Base-by-base conservation (phyloP, 2,888 invertebrate genomes). In the Argyresthia albistria region DNA sequence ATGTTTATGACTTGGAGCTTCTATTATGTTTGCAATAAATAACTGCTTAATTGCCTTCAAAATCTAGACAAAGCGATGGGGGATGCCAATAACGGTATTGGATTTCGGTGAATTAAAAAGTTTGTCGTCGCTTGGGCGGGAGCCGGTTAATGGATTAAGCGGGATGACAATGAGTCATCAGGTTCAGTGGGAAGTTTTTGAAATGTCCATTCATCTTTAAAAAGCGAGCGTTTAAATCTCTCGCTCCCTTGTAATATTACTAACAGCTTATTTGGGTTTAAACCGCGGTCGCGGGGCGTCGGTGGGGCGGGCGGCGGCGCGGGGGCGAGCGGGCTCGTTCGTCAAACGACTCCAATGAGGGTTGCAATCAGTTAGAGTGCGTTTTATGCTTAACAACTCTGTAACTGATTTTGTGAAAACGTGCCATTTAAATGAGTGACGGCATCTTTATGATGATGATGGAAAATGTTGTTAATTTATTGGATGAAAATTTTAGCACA, bases 291-390 rank as follows among this genome's bases (percentile, higher is more conserved):
- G 36, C 14, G 9, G 35, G 8, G 16, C 45, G 45, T 14, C 45
- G 16, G 25, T 6, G 25, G 25, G 25, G 39, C 15, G 39, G 39
- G 37, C 15, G 36, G 36, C 39, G 49, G 39, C 14, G 35, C n/a
- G 14, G 10, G 35, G 3, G n/a, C 35, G 46, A 58, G 60, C 55
- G 61, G 62, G 67, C 66, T 69, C 69, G 69, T 74, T 69, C 71
- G 67, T 77, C 77, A 76, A 77, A 76, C 67, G 73, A 66, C 61
- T 69, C 65, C 79, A 74, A 78, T 77, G 72, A 77, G 70, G 66
- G 69, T 69, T 60, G 74, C 73, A 83, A 84, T 86, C 76, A 80
- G 70, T 75, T 81, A 81, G 79, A 83, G 82, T 82, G 77, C 72
- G 68, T 69, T 69, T 64, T 63, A 61, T 66, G 61, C 63, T 69